Conservation (phyloP, 2,113 vertebrate genomes). For the Etheostoma cragini region DNA sequence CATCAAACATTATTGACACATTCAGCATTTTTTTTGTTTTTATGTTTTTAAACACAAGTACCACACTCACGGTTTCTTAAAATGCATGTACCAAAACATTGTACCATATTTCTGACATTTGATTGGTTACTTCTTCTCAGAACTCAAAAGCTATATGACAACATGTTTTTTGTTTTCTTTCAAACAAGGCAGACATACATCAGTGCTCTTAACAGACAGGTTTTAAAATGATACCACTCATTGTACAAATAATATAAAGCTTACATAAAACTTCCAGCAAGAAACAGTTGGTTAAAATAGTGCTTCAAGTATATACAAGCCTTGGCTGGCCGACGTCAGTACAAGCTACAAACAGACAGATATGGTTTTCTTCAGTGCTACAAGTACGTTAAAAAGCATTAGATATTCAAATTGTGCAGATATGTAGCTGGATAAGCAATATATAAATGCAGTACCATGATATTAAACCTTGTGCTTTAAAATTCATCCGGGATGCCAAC, state of each 20-base stretch:
- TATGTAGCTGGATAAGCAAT: constrained; percentile 33
- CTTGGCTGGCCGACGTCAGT: constrained; percentile 67
- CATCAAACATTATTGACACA: constrained; percentile 49
- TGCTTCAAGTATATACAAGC: constrained; percentile 71
- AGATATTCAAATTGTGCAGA: constrained; percentile 66
- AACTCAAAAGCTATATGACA: constrained; percentile 37
- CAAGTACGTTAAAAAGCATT: constrained; percentile 44
- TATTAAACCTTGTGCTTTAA: constrained; percentile 75
- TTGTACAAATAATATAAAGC: constrained; percentile 66
- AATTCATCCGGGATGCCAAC: constrained; percentile 30
- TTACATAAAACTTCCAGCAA: constrained; percentile 65
- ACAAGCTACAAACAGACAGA: constrained; percentile 60
- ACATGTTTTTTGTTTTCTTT: constrained; percentile 27
- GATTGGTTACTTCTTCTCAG: constrained; percentile 43
- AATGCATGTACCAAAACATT: constrained; percentile 78
- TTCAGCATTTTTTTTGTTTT: constrained; percentile 32
- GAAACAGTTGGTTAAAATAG: constrained; percentile 71
- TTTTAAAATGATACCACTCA: constrained; percentile 62
- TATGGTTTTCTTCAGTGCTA: constrained; percentile 45
- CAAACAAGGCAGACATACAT: constrained; percentile 58
- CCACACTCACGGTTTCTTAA: constrained; percentile 59
- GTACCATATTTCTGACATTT: constrained; percentile 75
- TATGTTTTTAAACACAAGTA: constrained; percentile 69
- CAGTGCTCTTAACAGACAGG: constrained; percentile 53
- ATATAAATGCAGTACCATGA: constrained; percentile 73